phyloP scores from a whole-genome alignment of 2,888 invertebrate genomes.

The Hybos culiciformis region DNA sequence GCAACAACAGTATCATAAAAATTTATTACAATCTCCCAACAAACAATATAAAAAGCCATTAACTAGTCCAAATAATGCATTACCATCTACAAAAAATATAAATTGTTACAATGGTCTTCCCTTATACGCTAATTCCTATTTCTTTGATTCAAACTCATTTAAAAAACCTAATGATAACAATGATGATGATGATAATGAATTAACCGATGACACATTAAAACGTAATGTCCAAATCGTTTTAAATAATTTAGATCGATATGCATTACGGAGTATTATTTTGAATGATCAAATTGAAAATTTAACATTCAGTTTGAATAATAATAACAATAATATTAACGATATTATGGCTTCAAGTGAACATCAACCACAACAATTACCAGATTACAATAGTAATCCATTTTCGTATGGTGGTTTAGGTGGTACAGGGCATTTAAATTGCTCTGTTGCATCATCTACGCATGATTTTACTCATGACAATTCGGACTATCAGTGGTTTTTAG shows the following conservation, averaged over 20 bases:
- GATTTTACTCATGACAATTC: conserved; percentile 75
- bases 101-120: conserved; percentile 19
- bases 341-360: conserved; percentile 19
- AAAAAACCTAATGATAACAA: conserved; percentile 20
- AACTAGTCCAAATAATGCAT: conserved; percentile 32
- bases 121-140: conserved; percentile 17
- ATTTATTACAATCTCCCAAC: conserved; percentile 21
- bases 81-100: conserved; percentile 17
- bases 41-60: conserved; percentile 30
- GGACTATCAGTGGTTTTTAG: conserved; percentile 83
- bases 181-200: conserved; percentile 22
- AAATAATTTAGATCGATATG: conserved; percentile 35
- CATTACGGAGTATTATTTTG: conserved; percentile 33
- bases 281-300: conserved; percentile 29
- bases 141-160: conserved; percentile 16
- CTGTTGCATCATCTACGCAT: conserved; percentile 36
- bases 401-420: conserved; percentile 13
- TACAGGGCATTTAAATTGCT: conserved; percentile 30
- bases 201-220: conserved; percentile 36
- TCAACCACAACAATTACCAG: too few species aligned
- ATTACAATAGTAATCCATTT: conserved; percentile 18
- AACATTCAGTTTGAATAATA: conserved; percentile 21
- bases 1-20: conserved; percentile 14
- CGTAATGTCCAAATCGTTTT: conserved; percentile 36
- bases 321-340: conserved; percentile 3